Evolutionary conservation across 2,113 vertebrate genomes (phyloP), one percentile per base, ranked within the genome.

Genomic region (Capra hircus): DNA sequence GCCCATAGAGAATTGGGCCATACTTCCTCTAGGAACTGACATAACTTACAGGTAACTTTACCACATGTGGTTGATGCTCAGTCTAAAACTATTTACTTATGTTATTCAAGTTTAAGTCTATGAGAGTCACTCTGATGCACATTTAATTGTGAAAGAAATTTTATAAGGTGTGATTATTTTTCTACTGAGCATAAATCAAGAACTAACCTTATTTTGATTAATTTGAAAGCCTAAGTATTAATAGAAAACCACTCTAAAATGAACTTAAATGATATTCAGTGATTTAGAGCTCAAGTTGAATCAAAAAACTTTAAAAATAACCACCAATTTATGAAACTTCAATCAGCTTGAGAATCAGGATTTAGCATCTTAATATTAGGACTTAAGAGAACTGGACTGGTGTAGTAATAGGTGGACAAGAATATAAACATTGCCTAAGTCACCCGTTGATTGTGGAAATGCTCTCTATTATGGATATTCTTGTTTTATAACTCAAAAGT

Each of bases 91-190:
- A 90, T 45, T 77, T 28, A 45, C 15, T 95, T 48, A 85, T 88
- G 88, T 7, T 55, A 89, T 40, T 90, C 53, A 40, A n/a, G 60
- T 25, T 85, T 81, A 93, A 77, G 7, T 55, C 48, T 88, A 23
- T 6, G 4, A 96, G 53, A 96, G 43, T n/a, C 52, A 74, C 43
- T 8, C 8, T 57, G 59, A 95, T 55, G 5, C 36, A 94, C 53
- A 67, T 33, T 95, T 95, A 87, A 95, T 95, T 88, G 48, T 55
- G 64, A 95, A 96, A 95, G 4, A 57, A 6, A 43, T 90, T 93
- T 55, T 90, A 91, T 55, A 43, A 84, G 6, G 57, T 91, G 55
- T 85, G 64, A 84, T 95, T 88, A 62, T 89, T 77, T 86, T 85
- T 81, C 52, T 91, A 33, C 30, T 80, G 60, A 60, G 11, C 17